A percentile compares a stretch with the other conserved stretches of the same genome.
Evolutionary conservation across 2,888 invertebrate species (phyloP).

Genomic region (Xylota sylvarum): DNA sequence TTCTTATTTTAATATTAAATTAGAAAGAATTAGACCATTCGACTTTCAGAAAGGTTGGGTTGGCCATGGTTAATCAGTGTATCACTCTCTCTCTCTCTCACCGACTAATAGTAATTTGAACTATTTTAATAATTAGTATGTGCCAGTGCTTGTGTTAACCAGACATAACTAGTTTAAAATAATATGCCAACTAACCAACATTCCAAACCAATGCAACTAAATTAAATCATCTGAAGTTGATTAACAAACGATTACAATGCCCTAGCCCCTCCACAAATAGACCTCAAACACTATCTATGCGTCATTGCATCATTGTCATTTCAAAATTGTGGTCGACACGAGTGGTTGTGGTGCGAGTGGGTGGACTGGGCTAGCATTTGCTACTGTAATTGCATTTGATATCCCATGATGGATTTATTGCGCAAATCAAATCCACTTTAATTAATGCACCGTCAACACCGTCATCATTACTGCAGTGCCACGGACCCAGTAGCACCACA

Average conservation of each 20-base stretch:
- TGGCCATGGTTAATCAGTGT: neutral
- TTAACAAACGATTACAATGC: conserved; percentile 52
- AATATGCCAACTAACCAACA: neutral
- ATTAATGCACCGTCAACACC: conserved; percentile 74
- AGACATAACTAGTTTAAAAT: neutral
- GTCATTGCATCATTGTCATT: conserved; percentile 58
- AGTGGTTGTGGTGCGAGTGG: conserved; percentile 31
- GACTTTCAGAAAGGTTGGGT: neutral
- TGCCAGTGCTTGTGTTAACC: conserved; percentile 13
- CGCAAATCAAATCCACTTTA: conserved; percentile 78
- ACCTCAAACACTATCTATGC: conserved; percentile 45
- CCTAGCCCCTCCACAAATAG: conserved; percentile 20
- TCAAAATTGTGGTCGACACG: conserved; percentile 49
- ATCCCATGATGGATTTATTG: conserved; percentile 77
- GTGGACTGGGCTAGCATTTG: conserved; percentile 2
- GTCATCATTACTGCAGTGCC: conserved; percentile 39
- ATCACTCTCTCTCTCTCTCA: too few species aligned
- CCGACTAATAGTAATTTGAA: conserved; percentile 1
- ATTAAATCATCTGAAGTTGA: conserved; percentile 56
- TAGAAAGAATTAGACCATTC: neutral
- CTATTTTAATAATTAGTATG: conserved; percentile 32
- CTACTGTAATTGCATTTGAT: conserved; percentile 66
- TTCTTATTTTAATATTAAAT: too few species aligned
- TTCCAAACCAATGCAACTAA: conserved; percentile 48
- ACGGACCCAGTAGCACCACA: conserved; percentile 7